phyloP scores from a whole-genome alignment of 2,888 invertebrate species.

The Drosophila anomalata region DNA sequence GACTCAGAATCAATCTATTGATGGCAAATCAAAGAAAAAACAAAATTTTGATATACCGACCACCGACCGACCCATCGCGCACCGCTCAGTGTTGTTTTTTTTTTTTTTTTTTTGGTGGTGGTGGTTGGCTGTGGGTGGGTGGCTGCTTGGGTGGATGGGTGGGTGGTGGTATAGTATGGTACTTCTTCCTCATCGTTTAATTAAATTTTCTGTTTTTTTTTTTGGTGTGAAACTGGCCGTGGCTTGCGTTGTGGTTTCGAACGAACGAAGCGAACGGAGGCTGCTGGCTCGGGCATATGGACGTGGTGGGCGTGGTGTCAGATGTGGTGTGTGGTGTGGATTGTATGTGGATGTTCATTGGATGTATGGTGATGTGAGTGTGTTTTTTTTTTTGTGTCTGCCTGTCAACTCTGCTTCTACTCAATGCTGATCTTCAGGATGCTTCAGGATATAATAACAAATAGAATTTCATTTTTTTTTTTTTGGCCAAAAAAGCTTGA shows the following conservation, averaged over 20 bases:
- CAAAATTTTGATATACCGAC: conserved; percentile 26
- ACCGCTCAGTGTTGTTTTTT: conserved; percentile 40
- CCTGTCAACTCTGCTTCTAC: conserved; percentile 52
- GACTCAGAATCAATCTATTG: conserved; percentile 13
- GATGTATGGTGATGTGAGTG: conserved; percentile 29
- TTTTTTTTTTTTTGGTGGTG: background rate
- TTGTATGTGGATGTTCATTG: conserved; percentile 40
- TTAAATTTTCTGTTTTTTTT: conserved; percentile 11
- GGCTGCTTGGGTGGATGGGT: conserved; percentile 36
- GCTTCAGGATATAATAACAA: conserved; percentile 6
- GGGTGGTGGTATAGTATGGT: conserved; percentile 3
- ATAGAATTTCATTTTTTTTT: conserved; percentile 7
- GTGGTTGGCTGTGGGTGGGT: conserved; percentile 38
- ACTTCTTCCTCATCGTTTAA: conserved; percentile 2
- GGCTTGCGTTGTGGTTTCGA: conserved; percentile 72
- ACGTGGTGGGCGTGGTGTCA: conserved; percentile 64
- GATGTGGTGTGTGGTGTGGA: conserved; percentile 29
- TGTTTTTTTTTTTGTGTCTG: conserved; percentile 25
- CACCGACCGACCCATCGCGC: conserved; percentile 48
- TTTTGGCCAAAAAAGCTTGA: conserved; percentile 23
- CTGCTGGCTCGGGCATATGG: conserved; percentile 70
- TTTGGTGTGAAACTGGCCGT: conserved; percentile 76
- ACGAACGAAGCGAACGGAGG: conserved; percentile 79
- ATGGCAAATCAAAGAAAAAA: conserved; percentile 24
- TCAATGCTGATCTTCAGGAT: conserved; percentile 51